These are phyloP conservation scores for Harlomillsia oculata DNA, from an alignment of 1,140 invertebrate species.

Conservation along the genomic window DNA sequence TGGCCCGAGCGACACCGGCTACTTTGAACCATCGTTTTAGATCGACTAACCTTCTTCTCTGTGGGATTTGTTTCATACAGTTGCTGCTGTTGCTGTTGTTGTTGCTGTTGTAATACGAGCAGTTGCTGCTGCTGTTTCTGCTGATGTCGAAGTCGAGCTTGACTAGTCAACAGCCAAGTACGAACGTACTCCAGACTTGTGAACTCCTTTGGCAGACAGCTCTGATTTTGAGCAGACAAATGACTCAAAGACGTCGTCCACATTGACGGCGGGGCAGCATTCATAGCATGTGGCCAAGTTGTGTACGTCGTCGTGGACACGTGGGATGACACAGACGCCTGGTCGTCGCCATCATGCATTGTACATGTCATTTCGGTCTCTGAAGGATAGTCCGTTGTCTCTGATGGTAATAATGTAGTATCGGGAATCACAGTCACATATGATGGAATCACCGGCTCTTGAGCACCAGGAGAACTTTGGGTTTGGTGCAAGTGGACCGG, in stretches of 20 bases:
- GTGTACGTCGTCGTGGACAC: conserved; percentile 27
- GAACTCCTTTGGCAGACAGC: conserved; percentile 31
- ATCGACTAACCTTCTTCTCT: conserved; percentile 16
- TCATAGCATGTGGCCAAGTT: conserved; percentile 20
- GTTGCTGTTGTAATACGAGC: not conserved
- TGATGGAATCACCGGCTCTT: not conserved
- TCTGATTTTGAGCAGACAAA: conserved; percentile 25
- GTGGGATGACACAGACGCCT: conserved; percentile 24
- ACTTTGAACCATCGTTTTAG: conserved; percentile 12
- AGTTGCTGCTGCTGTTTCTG: not conserved
- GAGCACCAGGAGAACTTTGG: not conserved
- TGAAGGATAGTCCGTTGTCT: conserved; percentile 33
- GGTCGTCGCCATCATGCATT: conserved; percentile 16
- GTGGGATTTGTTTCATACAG: not conserved
- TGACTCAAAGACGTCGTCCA: conserved; percentile 30
- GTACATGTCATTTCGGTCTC: conserved; percentile 34
- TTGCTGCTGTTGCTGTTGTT: not conserved
- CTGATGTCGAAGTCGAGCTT: conserved; percentile 17
- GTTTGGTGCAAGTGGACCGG: not conserved
- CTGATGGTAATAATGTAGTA: conserved; percentile 13
- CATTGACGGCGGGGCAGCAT: conserved; percentile 21
- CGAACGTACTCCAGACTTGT: conserved; percentile 33
- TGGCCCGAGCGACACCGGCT: not conserved
- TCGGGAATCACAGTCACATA: conserved; percentile 13
- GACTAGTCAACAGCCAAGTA: conserved; percentile 33